Conservation (phyloP, 2,797 vertebrate species). For the Hypotaenidia philippensis region DNA sequence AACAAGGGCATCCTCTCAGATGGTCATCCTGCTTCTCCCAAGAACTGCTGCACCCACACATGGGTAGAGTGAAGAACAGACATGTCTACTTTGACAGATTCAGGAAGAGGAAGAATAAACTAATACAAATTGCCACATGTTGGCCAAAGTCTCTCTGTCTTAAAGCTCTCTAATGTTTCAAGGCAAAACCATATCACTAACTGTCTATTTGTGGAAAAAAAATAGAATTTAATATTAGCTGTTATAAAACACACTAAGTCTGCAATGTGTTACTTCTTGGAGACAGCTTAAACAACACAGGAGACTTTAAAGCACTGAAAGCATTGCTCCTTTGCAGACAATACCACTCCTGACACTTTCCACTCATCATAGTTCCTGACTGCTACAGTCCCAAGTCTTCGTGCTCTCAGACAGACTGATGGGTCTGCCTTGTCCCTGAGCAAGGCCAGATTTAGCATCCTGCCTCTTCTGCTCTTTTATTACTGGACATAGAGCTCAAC, state of each 20-base stretch:
- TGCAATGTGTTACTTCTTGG: background rate
- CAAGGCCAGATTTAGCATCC: background rate
- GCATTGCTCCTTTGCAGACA: background rate
- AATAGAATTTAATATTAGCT: background rate
- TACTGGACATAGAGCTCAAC: background rate
- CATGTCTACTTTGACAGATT: background rate
- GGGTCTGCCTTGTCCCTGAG: rapidly evolving
- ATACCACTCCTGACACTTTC: background rate
- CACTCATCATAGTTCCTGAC: background rate
- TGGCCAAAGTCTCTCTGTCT: background rate
- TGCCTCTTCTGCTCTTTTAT: background rate
- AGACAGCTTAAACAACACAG: background rate
- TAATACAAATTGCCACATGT: background rate
- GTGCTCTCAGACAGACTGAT: background rate
- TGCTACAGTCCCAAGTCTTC: rapidly evolving
- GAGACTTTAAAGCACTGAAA: background rate
- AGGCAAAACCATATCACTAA: background rate
- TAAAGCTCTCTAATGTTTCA: background rate
- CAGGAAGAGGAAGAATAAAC: background rate
- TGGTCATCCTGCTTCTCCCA: background rate
- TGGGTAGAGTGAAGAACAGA: background rate
- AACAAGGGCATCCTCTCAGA: background rate
- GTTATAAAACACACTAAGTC: background rate
- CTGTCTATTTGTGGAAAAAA: background rate
- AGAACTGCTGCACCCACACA: background rate